These are phyloP conservation scores for Phylloscopus trochilus DNA, from an alignment of 2,113 vertebrate genomes.

Conservation along the genomic window DNA sequence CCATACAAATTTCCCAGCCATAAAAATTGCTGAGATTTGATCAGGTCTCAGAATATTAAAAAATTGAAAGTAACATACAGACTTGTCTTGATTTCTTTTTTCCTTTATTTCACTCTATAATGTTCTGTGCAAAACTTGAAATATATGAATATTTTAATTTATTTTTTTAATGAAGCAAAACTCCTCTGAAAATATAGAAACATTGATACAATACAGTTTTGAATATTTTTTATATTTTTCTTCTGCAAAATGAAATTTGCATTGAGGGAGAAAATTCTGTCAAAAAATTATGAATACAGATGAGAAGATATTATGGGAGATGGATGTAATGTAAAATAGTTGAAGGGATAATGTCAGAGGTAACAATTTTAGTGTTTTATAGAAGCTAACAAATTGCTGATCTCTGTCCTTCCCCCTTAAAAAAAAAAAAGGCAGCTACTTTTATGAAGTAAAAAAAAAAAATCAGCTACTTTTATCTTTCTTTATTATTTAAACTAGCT, in stretches of 20 bases:
- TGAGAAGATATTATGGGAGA: neutral
- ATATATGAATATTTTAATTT: too few species aligned
- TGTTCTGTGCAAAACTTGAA: neutral
- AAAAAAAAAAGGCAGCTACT: neutral
- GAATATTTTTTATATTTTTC: neutral
- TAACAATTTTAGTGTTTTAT: neutral
- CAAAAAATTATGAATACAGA: neutral
- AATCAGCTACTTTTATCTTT: neutral
- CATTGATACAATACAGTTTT: neutral
- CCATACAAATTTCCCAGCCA: fast-evolving
- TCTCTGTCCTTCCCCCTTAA: fast-evolving
- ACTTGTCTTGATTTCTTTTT: neutral
- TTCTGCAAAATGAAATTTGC: neutral
- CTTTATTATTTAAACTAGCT: neutral
- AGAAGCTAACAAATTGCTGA: neutral
- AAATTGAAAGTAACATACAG: neutral
- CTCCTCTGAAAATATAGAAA: neutral
- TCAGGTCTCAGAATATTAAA: neutral
- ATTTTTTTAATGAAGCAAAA: neutral
- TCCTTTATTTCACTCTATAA: neutral
- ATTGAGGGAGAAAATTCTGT: neutral
- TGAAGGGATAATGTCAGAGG: neutral
- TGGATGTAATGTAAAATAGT: neutral
- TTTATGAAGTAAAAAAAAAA: neutral
- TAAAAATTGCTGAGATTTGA: neutral